Evolutionary conservation across 1,140 invertebrate species (phyloP).

Genomic region (Diuraphis noxia): DNA sequence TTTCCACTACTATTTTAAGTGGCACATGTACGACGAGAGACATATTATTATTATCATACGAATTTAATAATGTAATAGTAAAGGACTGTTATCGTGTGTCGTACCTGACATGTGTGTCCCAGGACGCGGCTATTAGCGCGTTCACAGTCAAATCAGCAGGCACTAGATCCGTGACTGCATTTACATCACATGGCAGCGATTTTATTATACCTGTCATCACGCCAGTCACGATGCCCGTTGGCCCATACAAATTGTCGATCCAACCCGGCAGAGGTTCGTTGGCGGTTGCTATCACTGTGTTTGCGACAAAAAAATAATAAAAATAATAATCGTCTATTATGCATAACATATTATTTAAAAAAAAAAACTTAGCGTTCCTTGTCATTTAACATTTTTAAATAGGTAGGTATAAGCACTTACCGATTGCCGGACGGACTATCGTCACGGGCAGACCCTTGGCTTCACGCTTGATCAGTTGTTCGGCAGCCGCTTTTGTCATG

Average conservation of each 20-base stretch:
- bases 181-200: slow-evolving; percentile 62
- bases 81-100: neutral
- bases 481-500: slow-evolving; percentile 79
- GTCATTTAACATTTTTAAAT: neutral
- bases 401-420: slow-evolving; percentile 59
- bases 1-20: neutral
- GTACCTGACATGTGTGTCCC: slow-evolving; percentile 58
- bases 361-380: neutral
- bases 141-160: slow-evolving; percentile 69
- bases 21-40: neutral
- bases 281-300: slow-evolving; percentile 65
- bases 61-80: neutral
- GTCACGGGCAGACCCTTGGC: slow-evolving; percentile 71
- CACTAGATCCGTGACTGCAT: slow-evolving; percentile 65
- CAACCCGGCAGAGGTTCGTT: slow-evolving; percentile 69
- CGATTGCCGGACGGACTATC: slow-evolving; percentile 72
- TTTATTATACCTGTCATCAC: slow-evolving; percentile 65
- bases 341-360: neutral
- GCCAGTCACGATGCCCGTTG: slow-evolving; percentile 62
- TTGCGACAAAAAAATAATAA: neutral
- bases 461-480: slow-evolving; percentile 70
- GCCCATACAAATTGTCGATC: slow-evolving; percentile 74
- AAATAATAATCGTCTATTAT: neutral
- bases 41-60: neutral
- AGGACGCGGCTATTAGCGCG: slow-evolving; percentile 65